Evolutionary conservation across 2,797 vertebrate species (phyloP).

Genomic region (Eidolon dupreanum): DNA sequence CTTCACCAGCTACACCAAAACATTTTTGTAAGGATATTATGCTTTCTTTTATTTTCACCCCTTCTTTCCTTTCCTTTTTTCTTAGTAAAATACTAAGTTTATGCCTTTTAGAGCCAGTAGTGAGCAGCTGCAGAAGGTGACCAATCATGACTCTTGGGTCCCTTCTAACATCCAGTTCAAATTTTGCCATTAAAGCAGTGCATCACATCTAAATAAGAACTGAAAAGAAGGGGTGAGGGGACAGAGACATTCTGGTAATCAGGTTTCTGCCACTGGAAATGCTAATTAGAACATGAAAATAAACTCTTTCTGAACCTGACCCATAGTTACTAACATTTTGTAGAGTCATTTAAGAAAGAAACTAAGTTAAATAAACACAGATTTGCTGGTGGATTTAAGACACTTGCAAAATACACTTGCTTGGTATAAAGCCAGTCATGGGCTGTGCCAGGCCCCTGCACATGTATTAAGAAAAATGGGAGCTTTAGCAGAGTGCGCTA

Average conservation of each 20-base stretch:
- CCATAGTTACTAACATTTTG: constrained; percentile 6
- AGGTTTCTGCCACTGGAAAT: neutral
- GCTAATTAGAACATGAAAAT: neutral
- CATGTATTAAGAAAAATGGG: neutral
- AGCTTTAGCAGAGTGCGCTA: neutral
- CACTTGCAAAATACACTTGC: neutral
- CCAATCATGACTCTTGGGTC: rapidly evolving
- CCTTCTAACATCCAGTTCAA: neutral
- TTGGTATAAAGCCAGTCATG: neutral
- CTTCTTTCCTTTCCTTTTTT: neutral
- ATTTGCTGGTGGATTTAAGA: neutral
- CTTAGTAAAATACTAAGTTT: neutral
- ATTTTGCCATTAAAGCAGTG: neutral
- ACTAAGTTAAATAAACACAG: neutral
- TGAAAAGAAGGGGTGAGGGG: neutral
- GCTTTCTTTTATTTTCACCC: neutral
- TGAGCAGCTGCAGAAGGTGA: neutral
- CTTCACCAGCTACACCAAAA: neutral
- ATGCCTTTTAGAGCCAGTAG: neutral
- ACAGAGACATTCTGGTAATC: neutral
- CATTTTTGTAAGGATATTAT: neutral
- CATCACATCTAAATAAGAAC: neutral
- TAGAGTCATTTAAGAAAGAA: constrained; percentile 46
- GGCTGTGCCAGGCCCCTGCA: neutral
- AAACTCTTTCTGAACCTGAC: neutral